Conservation (phyloP, 2,797 vertebrate species). For the Cryptoblepharus egeriae region DNA sequence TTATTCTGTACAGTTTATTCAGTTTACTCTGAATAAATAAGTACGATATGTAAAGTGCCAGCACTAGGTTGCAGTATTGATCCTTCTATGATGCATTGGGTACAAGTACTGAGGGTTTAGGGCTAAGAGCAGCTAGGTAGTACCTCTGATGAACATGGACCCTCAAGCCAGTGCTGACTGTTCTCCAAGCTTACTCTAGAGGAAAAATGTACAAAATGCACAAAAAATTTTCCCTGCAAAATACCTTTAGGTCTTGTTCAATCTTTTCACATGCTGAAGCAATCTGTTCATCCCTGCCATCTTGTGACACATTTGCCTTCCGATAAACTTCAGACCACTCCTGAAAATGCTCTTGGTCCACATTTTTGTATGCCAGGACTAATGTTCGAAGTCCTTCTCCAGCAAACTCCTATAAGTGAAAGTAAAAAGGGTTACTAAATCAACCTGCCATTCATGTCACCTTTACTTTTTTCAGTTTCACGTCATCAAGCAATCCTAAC, state of each 20-base stretch:
- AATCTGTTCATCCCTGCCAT: slow-evolving; percentile 80
- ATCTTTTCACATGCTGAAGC: slow-evolving; percentile 84
- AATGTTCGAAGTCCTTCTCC: slow-evolving; percentile 88
- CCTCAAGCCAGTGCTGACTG: too few relatives aligned
- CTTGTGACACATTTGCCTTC: slow-evolving; percentile 74
- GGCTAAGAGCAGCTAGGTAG: too few relatives aligned
- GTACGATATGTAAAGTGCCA: too few relatives aligned
- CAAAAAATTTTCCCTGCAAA: not conserved
- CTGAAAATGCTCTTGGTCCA: slow-evolving; percentile 83
- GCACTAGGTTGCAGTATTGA: too few relatives aligned
- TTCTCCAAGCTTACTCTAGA: too few relatives aligned
- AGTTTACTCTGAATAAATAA: too few relatives aligned
- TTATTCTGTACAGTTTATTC: too few relatives aligned
- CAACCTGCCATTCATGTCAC: not conserved
- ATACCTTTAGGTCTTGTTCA: slow-evolving; percentile 83
- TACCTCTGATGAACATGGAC: too few relatives aligned
- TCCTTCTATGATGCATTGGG: too few relatives aligned
- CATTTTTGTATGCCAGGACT: slow-evolving; percentile 86
- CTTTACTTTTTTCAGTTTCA: not conserved
- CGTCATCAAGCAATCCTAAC: not conserved
- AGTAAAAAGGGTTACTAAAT: not conserved
- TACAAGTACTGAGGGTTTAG: too few relatives aligned
- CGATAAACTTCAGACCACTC: slow-evolving; percentile 84
- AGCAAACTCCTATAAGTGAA: slow-evolving; percentile 83
- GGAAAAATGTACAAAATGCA: too few relatives aligned